Evolutionary conservation across 2,797 vertebrate genomes (phyloP), one percentile per base, ranked within the genome.

Genomic region (Malacoctenus gilli): DNA sequence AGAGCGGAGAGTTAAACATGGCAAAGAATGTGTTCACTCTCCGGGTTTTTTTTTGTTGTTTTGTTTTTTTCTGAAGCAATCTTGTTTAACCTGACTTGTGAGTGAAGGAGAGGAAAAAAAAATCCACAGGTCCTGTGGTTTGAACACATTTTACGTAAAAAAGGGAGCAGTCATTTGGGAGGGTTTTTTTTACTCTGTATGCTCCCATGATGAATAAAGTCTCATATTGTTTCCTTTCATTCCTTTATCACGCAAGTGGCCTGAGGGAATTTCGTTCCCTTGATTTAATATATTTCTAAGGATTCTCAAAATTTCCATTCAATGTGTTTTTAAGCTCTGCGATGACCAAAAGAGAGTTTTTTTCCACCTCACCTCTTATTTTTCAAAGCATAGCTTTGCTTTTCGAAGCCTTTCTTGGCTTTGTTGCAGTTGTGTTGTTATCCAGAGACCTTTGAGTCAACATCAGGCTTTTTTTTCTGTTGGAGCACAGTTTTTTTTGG

Each of bases 1-100:
- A 59, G 59, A 55, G 23, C 62, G 68, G 25, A 37, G 25, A 71
- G 57, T 57, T 74, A 41, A 75, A 68, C 64, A 62, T 47, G 60
- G 58, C 48, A 67, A 59, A 71, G 40, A 77, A 61, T 69, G 59
- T 47, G 53, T 54, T 52, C 5, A 47, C 10, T 41, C 14, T 72
- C 42, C 31, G 58, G 38, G 9, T 66, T 72, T 54, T 13, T 32
- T 32, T 11, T 32, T 32, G 4, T 10, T 32, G 11, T 20, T 19
- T 48, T 11, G 6, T 5, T 28, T 5, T 28, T 28, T 28, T 28
- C 25, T 28, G 6, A 6, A 28, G n/a, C 28, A 31, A 21, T 47
- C n/a, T 50, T 61, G 25, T 75, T 59, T 15, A 37, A 70, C 42
- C 51, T 62, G 18, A 46, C 36, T 72, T 49, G 16, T 20, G 46